These are phyloP conservation scores for Trichosurus vulpecula DNA, from an alignment of 2,797 vertebrate species.

Conservation along the genomic window DNA sequence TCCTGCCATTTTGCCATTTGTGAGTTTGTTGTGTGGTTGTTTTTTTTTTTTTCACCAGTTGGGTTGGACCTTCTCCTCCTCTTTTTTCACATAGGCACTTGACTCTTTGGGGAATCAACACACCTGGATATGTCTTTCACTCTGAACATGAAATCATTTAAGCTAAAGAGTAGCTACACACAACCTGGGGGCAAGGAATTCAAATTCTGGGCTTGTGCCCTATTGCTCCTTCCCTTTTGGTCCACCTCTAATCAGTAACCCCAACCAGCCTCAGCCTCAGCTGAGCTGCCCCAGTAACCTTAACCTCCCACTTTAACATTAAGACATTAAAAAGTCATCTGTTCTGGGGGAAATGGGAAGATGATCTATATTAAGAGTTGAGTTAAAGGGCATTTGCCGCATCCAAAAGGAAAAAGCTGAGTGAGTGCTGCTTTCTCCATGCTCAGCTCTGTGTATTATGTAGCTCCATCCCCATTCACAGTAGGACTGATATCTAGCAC, in stretches of 20 bases:
- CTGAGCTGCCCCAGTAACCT: background rate
- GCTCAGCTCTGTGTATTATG: constrained; percentile 14
- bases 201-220: background rate
- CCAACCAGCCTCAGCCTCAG: background rate
- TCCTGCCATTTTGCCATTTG: background rate
- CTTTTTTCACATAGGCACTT: background rate
- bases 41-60: background rate
- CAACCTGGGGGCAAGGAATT: background rate
- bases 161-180: too few species aligned
- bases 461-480: constrained; percentile 11
- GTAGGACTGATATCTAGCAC: constrained; percentile 31
- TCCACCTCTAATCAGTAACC: background rate
- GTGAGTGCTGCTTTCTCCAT: background rate
- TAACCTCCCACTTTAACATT: background rate
- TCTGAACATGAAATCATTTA: background rate
- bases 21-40: background rate
- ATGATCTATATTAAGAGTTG: background rate
- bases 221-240: background rate
- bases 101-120: background rate
- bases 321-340: background rate
- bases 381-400: constrained; percentile 21
- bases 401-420: constrained; percentile 5
- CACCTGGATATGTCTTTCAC: background rate
- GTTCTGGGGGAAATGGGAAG: background rate
- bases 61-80: background rate